These are phyloP conservation scores for Colius striatus DNA, from an alignment of 2,113 vertebrate genomes.

Conservation along the genomic window DNA sequence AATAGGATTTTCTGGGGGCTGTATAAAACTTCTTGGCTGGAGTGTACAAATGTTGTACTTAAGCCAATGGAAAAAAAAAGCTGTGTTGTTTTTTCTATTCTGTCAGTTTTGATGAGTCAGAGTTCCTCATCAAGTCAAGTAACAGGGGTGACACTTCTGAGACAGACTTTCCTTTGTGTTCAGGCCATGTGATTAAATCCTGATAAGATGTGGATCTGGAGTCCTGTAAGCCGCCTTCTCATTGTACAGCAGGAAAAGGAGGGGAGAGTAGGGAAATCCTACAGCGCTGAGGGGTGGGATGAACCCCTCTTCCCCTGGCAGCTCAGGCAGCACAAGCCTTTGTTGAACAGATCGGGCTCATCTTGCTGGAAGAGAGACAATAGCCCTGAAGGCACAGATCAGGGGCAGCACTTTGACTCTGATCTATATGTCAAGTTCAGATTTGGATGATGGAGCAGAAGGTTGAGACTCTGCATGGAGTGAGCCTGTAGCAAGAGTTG, in stretches of 20 bases:
- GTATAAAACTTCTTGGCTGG: neutral
- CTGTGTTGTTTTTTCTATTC: neutral
- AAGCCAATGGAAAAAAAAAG: neutral
- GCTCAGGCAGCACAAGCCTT: neutral
- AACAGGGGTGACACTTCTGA: slow-evolving; percentile 33
- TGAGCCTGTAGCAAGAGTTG: neutral
- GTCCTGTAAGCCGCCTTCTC: neutral
- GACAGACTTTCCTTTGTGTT: slow-evolving; percentile 39
- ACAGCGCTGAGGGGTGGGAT: accelerated
- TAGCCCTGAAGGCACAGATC: neutral
- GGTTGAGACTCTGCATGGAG: neutral
- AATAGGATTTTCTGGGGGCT: neutral
- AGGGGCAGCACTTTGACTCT: neutral
- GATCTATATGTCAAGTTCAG: neutral
- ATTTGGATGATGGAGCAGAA: slow-evolving; percentile 7
- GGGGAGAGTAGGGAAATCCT: neutral
- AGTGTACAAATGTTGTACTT: neutral
- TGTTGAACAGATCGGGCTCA: neutral
- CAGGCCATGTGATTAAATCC: neutral
- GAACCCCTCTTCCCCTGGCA: neutral
- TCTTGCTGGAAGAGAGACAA: neutral
- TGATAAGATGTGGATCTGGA: neutral
- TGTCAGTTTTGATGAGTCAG: slow-evolving; percentile 47
- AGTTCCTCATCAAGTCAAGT: slow-evolving; percentile 34
- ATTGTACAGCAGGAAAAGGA: slow-evolving; percentile 2